Evolutionary conservation across 2,888 invertebrate genomes (phyloP).

Genomic region (Caenorhabditis zanzibari): DNA sequence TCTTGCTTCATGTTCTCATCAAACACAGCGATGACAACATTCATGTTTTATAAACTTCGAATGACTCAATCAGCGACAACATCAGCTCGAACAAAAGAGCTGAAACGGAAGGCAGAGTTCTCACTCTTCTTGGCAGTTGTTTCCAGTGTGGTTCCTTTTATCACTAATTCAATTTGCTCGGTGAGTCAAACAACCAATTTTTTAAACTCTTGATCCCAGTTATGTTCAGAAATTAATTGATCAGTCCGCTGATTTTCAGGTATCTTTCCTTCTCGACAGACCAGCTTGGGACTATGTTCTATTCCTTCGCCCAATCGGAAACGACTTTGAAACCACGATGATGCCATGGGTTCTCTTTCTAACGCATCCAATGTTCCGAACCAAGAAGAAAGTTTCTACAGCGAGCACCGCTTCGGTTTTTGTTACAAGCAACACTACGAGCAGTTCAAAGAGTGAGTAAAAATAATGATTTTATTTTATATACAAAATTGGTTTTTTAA

Average conservation of each 20-base stretch:
- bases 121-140: conserved; percentile 44
- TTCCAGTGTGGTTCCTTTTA: conserved; percentile 55
- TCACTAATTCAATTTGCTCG: conserved; percentile 55
- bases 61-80: conserved; percentile 20
- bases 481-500: too few relatives aligned
- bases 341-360: conserved; percentile 57
- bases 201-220: not conserved
- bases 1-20: conserved; percentile 21
- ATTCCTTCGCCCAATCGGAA: conserved; percentile 55
- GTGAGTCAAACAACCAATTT: conserved; percentile 22
- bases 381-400: conserved; percentile 7
- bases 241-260: conserved; percentile 41
- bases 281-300: conserved; percentile 30
- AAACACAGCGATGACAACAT: conserved; percentile 16
- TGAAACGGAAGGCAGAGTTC: conserved; percentile 34
- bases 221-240: too few relatives aligned
- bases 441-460: conserved; percentile 7
- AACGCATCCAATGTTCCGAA: conserved; percentile 53
- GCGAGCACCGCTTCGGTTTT: conserved; percentile 1
- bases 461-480: too few relatives aligned
- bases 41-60: conserved; percentile 53
- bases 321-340: conserved; percentile 51
- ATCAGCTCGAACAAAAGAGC: conserved; percentile 34
- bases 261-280: conserved; percentile 17
- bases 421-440: conserved; percentile 7